Evolutionary conservation across 2,797 vertebrate genomes (phyloP), one percentile per base, ranked within the genome.

Genomic region (Phataginus tricuspis): DNA sequence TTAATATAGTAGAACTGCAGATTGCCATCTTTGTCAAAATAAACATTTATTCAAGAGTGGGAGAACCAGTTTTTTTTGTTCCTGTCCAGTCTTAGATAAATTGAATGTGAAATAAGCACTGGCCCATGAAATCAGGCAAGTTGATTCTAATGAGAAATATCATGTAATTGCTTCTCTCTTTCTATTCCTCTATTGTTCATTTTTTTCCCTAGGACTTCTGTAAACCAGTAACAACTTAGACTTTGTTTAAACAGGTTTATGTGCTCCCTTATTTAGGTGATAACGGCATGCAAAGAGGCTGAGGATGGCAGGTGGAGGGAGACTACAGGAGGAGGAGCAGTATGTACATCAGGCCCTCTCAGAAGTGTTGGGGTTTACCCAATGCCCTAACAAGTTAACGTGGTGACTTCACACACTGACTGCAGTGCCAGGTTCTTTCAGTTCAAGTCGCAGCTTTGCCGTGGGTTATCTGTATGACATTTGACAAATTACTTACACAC

Each of bases 51-150:
- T 63, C 92, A 45, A 57, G 49, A 71, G 49, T 39, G 68, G 4
- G 34, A 19, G 1, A 66, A 75, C n/a, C 39, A 1, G 5, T 29
- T n/a, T 87, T 66, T 90, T 23, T 75, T 75, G 45, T 63, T 91
- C 37, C 72, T 45, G 18, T 72, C 45, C 31, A 85, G 51, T 79
- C 68, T 93, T 18, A 42, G 63, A 84, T 90, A 79, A 90, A 42
- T 27, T 0, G 4, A 91, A 87, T 16, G 49, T 53, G 78, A 93
- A 55, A 75, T 66, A 74, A 83, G 57, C 51, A 74, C 45, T 37
- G 71, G 53, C 72, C 80, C 78, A 55, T 90, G 42, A 90, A 90
- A 86, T 77, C 77, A 92, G 72, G 77, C 93, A 64, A 86, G 72
- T 39, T 6, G 37, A 74, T 80, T 69, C 68, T 85, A 72, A 92